These are phyloP conservation scores for Leptopilina myrica DNA, from an alignment of 2,888 invertebrate species.

Conservation along the genomic window DNA sequence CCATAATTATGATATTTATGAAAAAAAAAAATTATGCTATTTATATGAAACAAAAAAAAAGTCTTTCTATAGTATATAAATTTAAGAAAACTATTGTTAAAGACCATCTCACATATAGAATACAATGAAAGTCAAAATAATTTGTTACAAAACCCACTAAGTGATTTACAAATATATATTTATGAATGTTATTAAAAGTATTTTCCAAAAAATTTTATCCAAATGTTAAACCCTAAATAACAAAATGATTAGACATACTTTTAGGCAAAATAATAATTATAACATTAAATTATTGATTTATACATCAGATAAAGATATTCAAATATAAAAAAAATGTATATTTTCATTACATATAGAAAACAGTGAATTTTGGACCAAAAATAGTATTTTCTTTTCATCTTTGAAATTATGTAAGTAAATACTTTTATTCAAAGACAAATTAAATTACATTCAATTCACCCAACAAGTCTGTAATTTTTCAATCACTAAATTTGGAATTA, in stretches of 20 bases:
- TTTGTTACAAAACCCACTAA: not conserved
- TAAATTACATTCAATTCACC: no score
- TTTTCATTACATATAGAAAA: no score
- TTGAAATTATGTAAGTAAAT: no score
- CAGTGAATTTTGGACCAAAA: no score
- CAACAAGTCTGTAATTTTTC: no score
- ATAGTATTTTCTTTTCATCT: no score
- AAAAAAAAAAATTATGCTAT: no score
- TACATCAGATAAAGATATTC: no score
- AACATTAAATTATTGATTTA: not conserved
- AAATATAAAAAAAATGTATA: no score
- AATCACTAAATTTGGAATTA: no score
- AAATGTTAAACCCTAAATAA: not conserved
- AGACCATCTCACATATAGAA: not conserved
- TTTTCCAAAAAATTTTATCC: not conserved
- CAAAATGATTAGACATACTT: conserved; percentile 5
- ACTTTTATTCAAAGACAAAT: no score
- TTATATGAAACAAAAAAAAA: not conserved
- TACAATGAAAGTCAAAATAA: conserved; percentile 11
- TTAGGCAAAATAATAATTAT: not conserved
- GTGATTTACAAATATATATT: not conserved
- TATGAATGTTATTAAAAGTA: not conserved
- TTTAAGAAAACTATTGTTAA: conserved; percentile 4
- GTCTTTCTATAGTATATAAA: not conserved
- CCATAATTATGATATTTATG: not conserved